Conservation (phyloP, 2,888 invertebrate genomes). For the Sesia apiformis region DNA sequence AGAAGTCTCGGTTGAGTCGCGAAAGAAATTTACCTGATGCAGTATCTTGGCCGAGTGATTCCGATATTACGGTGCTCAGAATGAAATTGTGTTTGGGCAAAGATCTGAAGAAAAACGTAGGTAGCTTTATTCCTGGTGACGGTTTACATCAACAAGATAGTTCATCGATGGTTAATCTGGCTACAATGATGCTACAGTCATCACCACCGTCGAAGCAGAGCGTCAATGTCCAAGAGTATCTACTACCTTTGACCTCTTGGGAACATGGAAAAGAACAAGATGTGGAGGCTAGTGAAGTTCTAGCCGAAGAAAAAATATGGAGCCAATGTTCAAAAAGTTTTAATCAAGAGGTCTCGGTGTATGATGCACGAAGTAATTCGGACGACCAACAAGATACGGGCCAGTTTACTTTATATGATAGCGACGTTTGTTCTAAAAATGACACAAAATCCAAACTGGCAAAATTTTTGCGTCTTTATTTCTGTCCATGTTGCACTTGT, state of each 20-base stretch:
- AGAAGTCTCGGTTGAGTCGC: constrained; percentile 29
- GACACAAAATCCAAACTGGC: constrained; percentile 49
- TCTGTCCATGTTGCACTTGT: constrained; percentile 63
- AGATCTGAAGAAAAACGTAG: constrained; percentile 53
- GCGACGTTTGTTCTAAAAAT: constrained; percentile 23
- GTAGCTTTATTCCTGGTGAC: constrained; percentile 65
- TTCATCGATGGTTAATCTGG: constrained; percentile 75
- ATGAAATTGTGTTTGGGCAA: constrained; percentile 53
- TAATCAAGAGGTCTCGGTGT: neutral
- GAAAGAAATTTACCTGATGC: constrained; percentile 36
- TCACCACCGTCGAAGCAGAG: constrained; percentile 49
- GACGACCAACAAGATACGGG: neutral
- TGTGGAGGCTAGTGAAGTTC: neutral
- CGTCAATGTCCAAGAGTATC: constrained; percentile 55
- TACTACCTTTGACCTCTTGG: constrained; percentile 75
- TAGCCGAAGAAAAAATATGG: neutral
- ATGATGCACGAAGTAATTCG: neutral
- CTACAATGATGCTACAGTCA: constrained; percentile 64
- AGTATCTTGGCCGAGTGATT: constrained; percentile 73
- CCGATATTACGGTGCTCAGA: constrained; percentile 73
- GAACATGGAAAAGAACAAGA: constrained; percentile 36
- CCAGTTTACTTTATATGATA: constrained; percentile 22
- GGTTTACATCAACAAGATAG: constrained; percentile 72
- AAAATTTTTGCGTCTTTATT: constrained; percentile 53
- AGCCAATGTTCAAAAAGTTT: neutral